These are phyloP conservation scores for Micrasema longulum DNA, from an alignment of 1,140 invertebrate species.

Conservation along the genomic window DNA sequence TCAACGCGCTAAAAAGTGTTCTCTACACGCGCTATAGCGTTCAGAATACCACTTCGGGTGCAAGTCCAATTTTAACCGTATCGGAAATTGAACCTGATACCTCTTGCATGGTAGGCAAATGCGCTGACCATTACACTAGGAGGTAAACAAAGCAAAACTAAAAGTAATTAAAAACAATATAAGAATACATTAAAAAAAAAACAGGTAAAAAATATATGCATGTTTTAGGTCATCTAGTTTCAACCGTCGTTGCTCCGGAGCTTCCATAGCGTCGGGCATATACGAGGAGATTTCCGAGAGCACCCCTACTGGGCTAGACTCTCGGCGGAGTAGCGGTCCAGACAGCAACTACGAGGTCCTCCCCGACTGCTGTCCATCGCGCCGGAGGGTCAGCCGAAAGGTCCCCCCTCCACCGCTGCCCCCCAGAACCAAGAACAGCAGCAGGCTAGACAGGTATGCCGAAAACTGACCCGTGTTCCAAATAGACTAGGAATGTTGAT, in stretches of 20 bases:
- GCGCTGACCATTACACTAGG: no score
- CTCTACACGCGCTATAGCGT: no score
- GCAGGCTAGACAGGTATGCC: conserved; percentile 42
- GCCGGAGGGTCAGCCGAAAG: conserved; percentile 29
- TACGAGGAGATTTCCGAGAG: conserved; percentile 51
- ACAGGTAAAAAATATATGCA: no score
- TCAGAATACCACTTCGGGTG: no score
- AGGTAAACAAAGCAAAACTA: no score
- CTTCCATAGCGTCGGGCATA: conserved; percentile 45
- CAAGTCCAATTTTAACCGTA: no score
- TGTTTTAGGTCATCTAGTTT: conserved; percentile 3
- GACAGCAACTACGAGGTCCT: conserved; percentile 48
- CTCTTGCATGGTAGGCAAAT: no score
- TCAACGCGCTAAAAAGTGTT: no score
- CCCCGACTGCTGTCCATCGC: conserved; percentile 40
- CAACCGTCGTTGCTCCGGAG: conserved; percentile 39
- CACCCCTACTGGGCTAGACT: background rate
- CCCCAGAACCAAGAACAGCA: conserved; percentile 35
- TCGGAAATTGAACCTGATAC: no score
- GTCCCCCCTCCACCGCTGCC: conserved; percentile 46
- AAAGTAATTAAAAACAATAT: no score
- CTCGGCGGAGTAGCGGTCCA: background rate
- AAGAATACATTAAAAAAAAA: no score
- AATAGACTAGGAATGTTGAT: no score
- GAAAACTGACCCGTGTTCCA: background rate